Evolutionary conservation across 1,140 invertebrate genomes (phyloP).

Genomic region (Zaprionus davidi): DNA sequence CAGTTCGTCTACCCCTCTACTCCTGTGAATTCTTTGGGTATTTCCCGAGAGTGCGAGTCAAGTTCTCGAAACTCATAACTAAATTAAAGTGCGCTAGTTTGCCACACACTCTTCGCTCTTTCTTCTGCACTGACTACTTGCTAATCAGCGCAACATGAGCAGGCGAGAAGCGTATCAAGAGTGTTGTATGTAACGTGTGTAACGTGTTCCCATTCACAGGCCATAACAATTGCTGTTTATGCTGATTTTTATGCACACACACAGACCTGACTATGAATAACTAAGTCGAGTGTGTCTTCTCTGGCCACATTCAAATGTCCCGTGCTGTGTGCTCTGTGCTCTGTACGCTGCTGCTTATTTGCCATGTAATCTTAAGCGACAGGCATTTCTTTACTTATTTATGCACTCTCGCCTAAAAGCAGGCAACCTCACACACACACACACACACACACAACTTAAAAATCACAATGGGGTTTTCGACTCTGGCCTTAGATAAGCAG

Average conservation of each 20-base stretch:
- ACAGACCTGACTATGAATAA: constrained; percentile 79
- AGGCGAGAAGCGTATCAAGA: background rate
- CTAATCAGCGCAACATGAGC: background rate
- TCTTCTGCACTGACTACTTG: constrained; percentile 33
- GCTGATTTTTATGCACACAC: constrained; percentile 76
- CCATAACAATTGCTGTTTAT: constrained; percentile 82
- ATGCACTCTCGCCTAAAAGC: constrained; percentile 66
- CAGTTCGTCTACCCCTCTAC: constrained; percentile 42
- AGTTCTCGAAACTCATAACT: constrained; percentile 49
- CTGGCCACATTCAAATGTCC: constrained; percentile 74
- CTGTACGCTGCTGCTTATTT: constrained; percentile 65
- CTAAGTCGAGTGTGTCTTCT: constrained; percentile 70
- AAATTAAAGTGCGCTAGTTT: constrained; percentile 51
- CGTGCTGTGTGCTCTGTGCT: constrained; percentile 27
- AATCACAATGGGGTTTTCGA: constrained; percentile 81
- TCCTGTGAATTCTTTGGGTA: constrained; percentile 21
- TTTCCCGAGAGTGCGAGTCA: constrained; percentile 17
- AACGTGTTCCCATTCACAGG: constrained; percentile 65
- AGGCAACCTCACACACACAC: constrained; percentile 25
- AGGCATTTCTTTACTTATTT: constrained; percentile 83
- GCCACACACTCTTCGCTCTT: constrained; percentile 26
- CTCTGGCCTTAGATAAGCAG: constrained; percentile 74
- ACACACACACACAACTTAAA: constrained; percentile 67
- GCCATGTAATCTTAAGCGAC: constrained; percentile 82
- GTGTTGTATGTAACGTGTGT: constrained; percentile 20